Evolutionary conservation across 2,797 vertebrate species (phyloP), one percentile per base, ranked within the genome.

Genomic region (Eulemur coronatus): DNA sequence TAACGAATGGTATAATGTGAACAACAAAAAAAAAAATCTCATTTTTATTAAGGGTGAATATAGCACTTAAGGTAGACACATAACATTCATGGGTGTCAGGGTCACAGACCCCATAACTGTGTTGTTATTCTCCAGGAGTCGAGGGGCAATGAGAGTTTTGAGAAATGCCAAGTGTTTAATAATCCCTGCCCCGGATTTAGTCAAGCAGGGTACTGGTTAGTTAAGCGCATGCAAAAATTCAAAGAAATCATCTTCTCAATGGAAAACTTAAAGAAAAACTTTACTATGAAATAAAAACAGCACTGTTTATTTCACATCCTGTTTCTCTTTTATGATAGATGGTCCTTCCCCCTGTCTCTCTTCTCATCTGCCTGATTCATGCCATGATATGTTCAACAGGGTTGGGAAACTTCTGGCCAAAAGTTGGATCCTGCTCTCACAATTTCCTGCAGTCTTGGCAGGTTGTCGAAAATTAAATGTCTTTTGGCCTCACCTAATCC

Each of bases 401-500:
- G 48, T 18, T 89, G 46, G 15, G 79, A 59, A 89, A 81, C 70
- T 72, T 85, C 24, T 4, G 17, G 85, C 35, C 55, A 65, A 35
- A 88, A 41, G 38, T 0, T 80, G 79, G 65, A 59, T 75, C 28
- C 41, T 86, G 41, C 17, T 61, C 82, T 89, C 63, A 86, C 33
- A 76, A 33, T 75, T 91, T 82, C 78, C 84, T 43, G 24, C 63
- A 76, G 41, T 80, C 63, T 80, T 92, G 92, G 95, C 35, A 55
- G 2, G 9, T 1, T 28, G 41, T 46, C 84, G 38, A 76, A 78
- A 92, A 89, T 38, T 67, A 80, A 84, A 79, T 46, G 75, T 52
- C 78, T 95, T 94, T 57, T 84, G 89, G 93, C 89, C 78, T 7
- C 17, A 86, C 65, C 67, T 67, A 94, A 57, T 69, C 73, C 63